Conservation (phyloP, 2,888 invertebrate genomes). For the Diploptera punctata region DNA sequence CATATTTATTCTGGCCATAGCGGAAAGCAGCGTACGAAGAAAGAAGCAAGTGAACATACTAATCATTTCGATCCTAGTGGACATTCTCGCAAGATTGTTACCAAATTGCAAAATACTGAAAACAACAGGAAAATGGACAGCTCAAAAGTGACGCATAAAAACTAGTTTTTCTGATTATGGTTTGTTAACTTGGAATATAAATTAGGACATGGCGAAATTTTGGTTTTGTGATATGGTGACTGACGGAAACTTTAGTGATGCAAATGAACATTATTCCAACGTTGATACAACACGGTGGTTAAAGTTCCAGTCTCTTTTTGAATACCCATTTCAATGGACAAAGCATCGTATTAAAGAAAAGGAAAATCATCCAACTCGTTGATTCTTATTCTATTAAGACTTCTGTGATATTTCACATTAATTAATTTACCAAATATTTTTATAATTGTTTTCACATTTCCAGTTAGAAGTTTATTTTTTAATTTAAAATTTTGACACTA, state of each 20-base stretch:
- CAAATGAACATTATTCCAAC: neutral
- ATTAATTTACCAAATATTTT: too few relatives aligned
- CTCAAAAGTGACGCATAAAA: conserved; percentile 22
- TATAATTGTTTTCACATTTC: too few relatives aligned
- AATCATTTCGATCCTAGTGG: conserved; percentile 93
- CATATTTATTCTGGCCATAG: conserved; percentile 85
- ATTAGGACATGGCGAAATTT: conserved; percentile 23
- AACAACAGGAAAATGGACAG: conserved; percentile 71
- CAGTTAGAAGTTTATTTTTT: too few relatives aligned
- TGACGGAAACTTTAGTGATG: neutral
- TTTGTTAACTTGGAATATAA: conserved; percentile 1
- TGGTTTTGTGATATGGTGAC: conserved; percentile 35
- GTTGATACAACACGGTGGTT: too few relatives aligned
- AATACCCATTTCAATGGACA: conserved; percentile 12
- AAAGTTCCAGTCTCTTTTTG: neutral
- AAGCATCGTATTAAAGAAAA: conserved; percentile 16
- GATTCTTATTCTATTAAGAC: conserved; percentile 4
- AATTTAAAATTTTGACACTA: too few relatives aligned
- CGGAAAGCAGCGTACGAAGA: conserved; percentile 90
- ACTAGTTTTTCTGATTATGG: neutral
- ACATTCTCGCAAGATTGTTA: conserved; percentile 90
- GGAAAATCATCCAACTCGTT: neutral
- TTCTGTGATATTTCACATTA: conserved; percentile 26
- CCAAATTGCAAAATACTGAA: conserved; percentile 85
- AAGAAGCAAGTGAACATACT: conserved; percentile 86